Conservation (phyloP, 92 coral and sea anemone species). For the Actinernus sp. region DNA sequence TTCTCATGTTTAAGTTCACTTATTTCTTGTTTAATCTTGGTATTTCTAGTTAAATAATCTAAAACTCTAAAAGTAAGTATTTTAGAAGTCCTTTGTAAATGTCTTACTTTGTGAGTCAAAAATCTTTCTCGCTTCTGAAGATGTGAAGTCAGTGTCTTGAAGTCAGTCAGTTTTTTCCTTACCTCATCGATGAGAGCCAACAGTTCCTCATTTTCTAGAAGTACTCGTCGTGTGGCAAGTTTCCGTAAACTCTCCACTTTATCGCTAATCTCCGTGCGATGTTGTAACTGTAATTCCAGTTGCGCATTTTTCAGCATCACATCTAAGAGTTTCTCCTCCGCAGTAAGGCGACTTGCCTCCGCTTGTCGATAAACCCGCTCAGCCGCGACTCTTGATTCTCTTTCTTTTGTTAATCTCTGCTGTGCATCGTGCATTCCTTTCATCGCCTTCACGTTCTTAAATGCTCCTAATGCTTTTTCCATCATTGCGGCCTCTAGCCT, state of each 20-base stretch:
- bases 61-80: conserved; percentile 1
- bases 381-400: conserved; percentile 33
- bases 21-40: neutral
- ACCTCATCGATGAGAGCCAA: conserved; percentile 6
- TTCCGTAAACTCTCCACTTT: conserved; percentile 3
- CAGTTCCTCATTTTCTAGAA: conserved; percentile 13
- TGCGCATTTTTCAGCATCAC: conserved; percentile 19
- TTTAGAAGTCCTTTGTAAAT: conserved; percentile 17
- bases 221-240: conserved; percentile 5
- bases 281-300: conserved; percentile 17
- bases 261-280: conserved; percentile 12
- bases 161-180: conserved; percentile 12
- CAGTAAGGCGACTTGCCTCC: conserved; percentile 27
- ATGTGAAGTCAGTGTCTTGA: neutral
- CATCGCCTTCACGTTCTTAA: conserved; percentile 19
- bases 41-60: conserved; percentile 6
- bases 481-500: conserved; percentile 43
- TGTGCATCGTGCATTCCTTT: conserved; percentile 47
- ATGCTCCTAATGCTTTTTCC: conserved; percentile 35
- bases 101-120: conserved; percentile 20
- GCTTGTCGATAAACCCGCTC: conserved; percentile 25
- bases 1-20: conserved; percentile 32
- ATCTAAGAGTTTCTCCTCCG: conserved; percentile 44
- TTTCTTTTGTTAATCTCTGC: conserved; percentile 25
- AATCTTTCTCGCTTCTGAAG: conserved; percentile 12